Base-by-base conservation (phyloP, 2,888 invertebrate species). In the Girardia tigrina region DNA sequence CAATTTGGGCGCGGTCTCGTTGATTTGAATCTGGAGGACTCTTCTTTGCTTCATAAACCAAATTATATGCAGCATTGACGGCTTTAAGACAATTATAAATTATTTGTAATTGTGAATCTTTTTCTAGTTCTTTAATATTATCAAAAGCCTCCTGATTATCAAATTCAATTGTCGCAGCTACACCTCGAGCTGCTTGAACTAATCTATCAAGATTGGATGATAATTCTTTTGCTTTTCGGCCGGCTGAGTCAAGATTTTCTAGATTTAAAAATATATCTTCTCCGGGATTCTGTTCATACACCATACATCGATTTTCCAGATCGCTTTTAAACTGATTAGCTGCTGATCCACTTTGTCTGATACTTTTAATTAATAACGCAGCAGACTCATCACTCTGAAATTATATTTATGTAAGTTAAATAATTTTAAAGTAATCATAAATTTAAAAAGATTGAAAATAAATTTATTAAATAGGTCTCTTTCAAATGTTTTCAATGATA, bases 211-310 rank as follows among this genome's bases (percentile, higher is more conserved):
- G 56, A 56, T n/a, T 23, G 20, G 23, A 20, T 12, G 56, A 56
- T 8, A 56, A 16, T 56, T 56, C 56, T 56, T 23, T 56, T n/a
- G 56, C 56, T 56, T 56, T 56, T 56, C 23, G 56, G 4, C 56
- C 56, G n/a, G 56, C 56, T n/a, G 56, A n/a, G 23, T 56, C 56
- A 16, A 56, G 56, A 56, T 56, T 56, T 56, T 56, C 56, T 56
- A 56, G 23, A 56, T 56, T 56, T n/a, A 20, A 23, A 16, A 20
- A 56, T 6, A n/a, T 56, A n/a, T 56, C 56, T 16, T 56, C 56
- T 56, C 56, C 56, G 23, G 4, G 4, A 12, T 4, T 56, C n/a
- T 56, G 56, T 4, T 56, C 56, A 56, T 56, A 56, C n/a, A 56
- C 56, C n/a, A 56, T n/a, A n/a, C 56, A 56, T 56, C 56, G n/a